A percentile compares a stretch with the other conserved stretches of the same genome.
These are phyloP conservation scores for Caligus rogercresseyi DNA, from an alignment of 1,140 invertebrate genomes.

Conservation along the genomic window DNA sequence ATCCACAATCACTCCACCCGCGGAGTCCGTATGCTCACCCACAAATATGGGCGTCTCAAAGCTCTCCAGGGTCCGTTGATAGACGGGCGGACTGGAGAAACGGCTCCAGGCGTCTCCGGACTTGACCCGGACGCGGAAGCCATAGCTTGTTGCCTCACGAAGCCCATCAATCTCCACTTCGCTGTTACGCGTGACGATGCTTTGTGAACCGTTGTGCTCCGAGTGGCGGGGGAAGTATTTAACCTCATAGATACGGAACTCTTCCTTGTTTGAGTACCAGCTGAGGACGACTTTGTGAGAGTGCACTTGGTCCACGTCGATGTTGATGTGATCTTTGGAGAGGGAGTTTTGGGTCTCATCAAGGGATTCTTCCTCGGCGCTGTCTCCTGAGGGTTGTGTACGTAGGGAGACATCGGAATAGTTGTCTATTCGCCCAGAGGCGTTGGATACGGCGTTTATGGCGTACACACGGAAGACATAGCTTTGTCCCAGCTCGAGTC, in stretches of 20 bases:
- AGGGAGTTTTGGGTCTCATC: not conserved
- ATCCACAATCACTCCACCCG: not conserved
- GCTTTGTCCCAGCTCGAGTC: conserved; percentile 27
- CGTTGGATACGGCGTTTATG: conserved; percentile 32
- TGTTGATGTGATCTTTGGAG: not conserved
- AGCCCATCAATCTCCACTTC: conserved; percentile 54
- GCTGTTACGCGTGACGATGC: conserved; percentile 51
- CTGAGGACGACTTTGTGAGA: not conserved
- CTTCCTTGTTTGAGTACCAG: not conserved
- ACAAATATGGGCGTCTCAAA: conserved; percentile 4
- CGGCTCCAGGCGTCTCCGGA: conserved; percentile 83
- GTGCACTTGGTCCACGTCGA: not conserved
- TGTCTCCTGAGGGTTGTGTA: not conserved
- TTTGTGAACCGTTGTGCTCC: conserved; percentile 51
- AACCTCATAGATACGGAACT: conserved; percentile 30
- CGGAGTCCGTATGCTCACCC: not conserved
- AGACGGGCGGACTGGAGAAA: conserved; percentile 59
- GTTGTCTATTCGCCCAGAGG: conserved; percentile 21
- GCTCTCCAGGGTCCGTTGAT: conserved; percentile 32
- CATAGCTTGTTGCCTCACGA: conserved; percentile 68
- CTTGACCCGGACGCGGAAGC: conserved; percentile 78
- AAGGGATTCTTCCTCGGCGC: not conserved
- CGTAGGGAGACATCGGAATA: not conserved
- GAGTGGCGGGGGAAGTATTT: conserved; percentile 58
- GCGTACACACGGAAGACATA: conserved; percentile 32